A percentile compares a stretch with the other conserved stretches of the same genome.
Evolutionary conservation across 64 coral and sea anemone genomes (phyloP).

Genomic region (Orbicella faveolata): DNA sequence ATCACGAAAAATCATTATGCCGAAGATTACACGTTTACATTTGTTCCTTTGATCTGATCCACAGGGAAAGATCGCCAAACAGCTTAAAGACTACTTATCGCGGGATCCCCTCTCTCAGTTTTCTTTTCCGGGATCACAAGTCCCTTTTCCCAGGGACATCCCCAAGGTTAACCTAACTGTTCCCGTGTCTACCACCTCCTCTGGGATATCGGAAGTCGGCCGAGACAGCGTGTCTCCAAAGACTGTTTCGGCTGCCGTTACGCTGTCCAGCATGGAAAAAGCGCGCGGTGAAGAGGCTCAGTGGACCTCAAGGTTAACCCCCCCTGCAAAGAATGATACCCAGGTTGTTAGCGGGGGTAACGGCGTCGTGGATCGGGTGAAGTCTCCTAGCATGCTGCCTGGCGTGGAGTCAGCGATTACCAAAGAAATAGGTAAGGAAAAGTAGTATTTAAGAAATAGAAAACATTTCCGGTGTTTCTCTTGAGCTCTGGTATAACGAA

Average conservation of each 20-base stretch:
- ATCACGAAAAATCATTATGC: not conserved
- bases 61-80: slow-evolving; percentile 47
- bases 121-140: slow-evolving; percentile 1
- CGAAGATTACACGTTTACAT: not conserved
- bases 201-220: not conserved
- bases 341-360: not conserved
- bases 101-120: slow-evolving; percentile 32
- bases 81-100: slow-evolving; percentile 43
- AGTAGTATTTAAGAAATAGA: too few relatives aligned
- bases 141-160: not conserved
- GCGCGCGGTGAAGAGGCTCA: not conserved
- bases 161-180: not conserved
- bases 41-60: not conserved
- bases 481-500: too few relatives aligned
- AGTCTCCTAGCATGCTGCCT: not conserved
- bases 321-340: not conserved
- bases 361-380: not conserved
- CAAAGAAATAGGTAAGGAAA: slow-evolving; percentile 17
- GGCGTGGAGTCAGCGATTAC: not conserved
- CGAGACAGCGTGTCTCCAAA: slow-evolving; percentile 38
- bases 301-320: not conserved
- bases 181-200: not conserved
- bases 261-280: slow-evolving; percentile 58
- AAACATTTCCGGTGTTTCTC: too few relatives aligned
- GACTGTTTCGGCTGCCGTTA: slow-evolving; percentile 45